Conservation (phyloP, 2,797 vertebrate species). For the Mallotus villosus region DNA sequence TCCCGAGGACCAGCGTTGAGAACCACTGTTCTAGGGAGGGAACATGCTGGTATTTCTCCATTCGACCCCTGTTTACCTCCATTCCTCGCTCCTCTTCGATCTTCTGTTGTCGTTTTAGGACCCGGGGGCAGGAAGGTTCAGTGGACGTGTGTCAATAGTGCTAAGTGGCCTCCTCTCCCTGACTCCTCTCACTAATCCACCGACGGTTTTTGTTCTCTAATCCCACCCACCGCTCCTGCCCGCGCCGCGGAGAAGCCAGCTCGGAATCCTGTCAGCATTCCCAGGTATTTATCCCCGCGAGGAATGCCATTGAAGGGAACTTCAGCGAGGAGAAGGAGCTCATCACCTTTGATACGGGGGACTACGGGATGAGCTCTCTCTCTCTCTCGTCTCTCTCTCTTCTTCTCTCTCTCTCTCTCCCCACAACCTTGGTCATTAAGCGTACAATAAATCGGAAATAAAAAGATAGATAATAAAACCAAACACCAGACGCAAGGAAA, state of each 20-base stretch:
- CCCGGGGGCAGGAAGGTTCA: neutral
- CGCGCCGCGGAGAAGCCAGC: neutral
- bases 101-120: neutral
- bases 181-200: neutral
- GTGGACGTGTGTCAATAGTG: neutral
- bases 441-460: too few species aligned
- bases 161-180: neutral
- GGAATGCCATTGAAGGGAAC: constrained; percentile 37
- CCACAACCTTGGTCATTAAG: too few species aligned
- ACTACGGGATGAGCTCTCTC: too few species aligned
- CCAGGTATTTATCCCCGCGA: constrained; percentile 16
- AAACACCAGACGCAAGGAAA: too few species aligned
- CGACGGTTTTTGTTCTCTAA: neutral
- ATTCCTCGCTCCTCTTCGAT: neutral
- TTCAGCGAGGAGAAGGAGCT: constrained; percentile 21
- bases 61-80: neutral
- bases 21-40: too few species aligned
- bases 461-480: too few species aligned
- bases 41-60: neutral
- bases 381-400: too few species aligned
- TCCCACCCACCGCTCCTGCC: neutral
- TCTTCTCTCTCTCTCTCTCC: too few species aligned
- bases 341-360: constrained; percentile 6
- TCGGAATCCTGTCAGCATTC: constrained; percentile 7
- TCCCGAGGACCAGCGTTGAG: too few species aligned